These are phyloP conservation scores for Danio kyathit DNA, from an alignment of 2,797 vertebrate species.

Conservation along the genomic window DNA sequence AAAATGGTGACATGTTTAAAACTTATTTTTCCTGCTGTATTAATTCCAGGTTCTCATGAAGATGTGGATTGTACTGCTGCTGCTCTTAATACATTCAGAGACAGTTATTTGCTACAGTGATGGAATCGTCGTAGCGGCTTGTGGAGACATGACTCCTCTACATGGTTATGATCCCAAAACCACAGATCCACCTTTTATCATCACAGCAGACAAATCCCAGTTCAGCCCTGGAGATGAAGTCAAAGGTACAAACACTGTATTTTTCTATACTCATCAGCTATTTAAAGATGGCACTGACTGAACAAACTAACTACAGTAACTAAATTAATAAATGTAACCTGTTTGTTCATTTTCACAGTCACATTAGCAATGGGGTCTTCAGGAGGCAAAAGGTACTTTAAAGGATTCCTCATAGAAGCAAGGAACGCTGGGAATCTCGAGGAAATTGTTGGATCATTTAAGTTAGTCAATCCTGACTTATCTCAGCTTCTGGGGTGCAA, in stretches of 20 bases:
- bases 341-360: conserved; percentile 71
- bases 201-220: conserved; percentile 73
- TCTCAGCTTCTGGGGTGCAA: conserved; percentile 85
- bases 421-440: conserved; percentile 70
- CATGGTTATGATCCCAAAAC: conserved; percentile 72
- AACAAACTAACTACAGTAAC: background rate
- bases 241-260: conserved; percentile 76
- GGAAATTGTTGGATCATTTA: conserved; percentile 80
- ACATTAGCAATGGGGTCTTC: conserved; percentile 71
- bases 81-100: conserved; percentile 52
- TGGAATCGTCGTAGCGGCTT: conserved; percentile 79
- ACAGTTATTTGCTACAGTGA: conserved; percentile 71
- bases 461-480: conserved; percentile 65
- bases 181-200: conserved; percentile 69
- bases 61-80: conserved; percentile 49
- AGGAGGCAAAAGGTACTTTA: conserved; percentile 67
- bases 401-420: conserved; percentile 87
- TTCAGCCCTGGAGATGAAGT: conserved; percentile 80
- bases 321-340: background rate
- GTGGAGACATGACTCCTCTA: conserved; percentile 79
- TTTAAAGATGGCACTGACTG: background rate
- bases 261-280: background rate
- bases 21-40: no score
- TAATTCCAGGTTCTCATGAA: conserved; percentile 70
- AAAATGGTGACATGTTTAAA: background rate